Conservation (phyloP, 2,888 invertebrate genomes). For the Caenorhabditis wallacei region DNA sequence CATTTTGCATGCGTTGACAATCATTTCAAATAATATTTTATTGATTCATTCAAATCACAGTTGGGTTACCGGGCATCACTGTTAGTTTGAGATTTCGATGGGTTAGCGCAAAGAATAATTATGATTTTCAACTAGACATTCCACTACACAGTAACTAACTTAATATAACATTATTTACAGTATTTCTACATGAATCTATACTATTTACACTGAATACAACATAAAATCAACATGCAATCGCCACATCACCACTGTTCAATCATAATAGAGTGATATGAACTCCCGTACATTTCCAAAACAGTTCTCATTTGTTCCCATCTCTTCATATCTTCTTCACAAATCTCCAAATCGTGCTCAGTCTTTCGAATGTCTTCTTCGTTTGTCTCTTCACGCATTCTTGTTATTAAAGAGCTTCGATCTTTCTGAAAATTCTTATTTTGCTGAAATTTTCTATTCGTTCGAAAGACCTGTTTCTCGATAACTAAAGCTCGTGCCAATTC, state of each 20-base stretch:
- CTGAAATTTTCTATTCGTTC: background rate
- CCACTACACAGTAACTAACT: background rate
- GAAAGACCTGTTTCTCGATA: slow-evolving; percentile 77
- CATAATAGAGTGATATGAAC: background rate
- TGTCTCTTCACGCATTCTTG: slow-evolving; percentile 29
- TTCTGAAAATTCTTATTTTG: slow-evolving; percentile 53
- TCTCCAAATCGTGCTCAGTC: slow-evolving; percentile 74
- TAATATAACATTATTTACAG: background rate
- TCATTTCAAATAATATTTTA: background rate
- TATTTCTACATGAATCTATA: slow-evolving; percentile 14
- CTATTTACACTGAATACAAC: background rate
- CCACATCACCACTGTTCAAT: background rate
- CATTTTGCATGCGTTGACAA: background rate
- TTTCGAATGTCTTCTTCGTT: slow-evolving; percentile 34
- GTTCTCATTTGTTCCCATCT: slow-evolving; percentile 97
- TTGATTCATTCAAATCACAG: background rate
- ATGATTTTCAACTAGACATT: slow-evolving; percentile 13
- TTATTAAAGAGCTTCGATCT: slow-evolving; percentile 67
- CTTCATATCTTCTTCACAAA: slow-evolving; percentile 87
- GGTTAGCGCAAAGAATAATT: background rate
- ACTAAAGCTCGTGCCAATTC: slow-evolving; percentile 93
- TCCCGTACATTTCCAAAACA: slow-evolving; percentile 95
- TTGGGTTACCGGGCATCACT: slow-evolving; percentile 3
- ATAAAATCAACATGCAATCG: background rate
- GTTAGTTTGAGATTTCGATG: slow-evolving; percentile 1